Evolutionary conservation across 2,888 invertebrate species (phyloP).

Genomic region (Coelinius sp.): DNA sequence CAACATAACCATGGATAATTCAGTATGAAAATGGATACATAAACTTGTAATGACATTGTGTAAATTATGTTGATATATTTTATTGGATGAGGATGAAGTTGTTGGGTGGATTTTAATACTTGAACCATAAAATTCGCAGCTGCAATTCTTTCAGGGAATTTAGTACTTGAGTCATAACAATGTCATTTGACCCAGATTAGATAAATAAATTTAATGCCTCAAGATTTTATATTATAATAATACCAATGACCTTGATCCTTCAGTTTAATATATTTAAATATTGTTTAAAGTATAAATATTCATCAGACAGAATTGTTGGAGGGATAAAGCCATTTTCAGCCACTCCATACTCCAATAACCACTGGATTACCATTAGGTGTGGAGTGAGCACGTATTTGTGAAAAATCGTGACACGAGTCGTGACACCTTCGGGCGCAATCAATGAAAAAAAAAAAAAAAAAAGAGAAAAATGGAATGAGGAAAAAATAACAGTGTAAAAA

Average conservation of each 20-base stretch:
- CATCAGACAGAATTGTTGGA: constrained; percentile 1
- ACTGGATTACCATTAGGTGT: constrained; percentile 10
- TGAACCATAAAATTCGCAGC: neutral
- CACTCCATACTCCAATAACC: neutral
- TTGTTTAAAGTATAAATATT: neutral
- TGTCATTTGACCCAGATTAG: constrained; percentile 14
- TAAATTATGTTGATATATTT: constrained; percentile 12
- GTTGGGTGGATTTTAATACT: neutral
- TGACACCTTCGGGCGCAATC: constrained; percentile 18
- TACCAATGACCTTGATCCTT: constrained; percentile 46
- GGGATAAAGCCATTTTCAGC: constrained; percentile 1
- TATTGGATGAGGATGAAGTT: constrained; percentile 1
- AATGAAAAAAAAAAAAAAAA: neutral
- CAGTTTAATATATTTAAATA: constrained; percentile 23
- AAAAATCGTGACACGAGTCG: neutral
- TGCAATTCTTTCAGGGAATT: neutral
- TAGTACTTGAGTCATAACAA: neutral
- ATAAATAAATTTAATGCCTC: neutral
- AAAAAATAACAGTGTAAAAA: neutral
- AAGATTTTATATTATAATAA: neutral
- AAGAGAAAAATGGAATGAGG: neutral
- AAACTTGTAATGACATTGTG: constrained; percentile 4
- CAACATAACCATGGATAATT: neutral
- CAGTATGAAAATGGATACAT: constrained; percentile 11
- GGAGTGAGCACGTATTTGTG: neutral